A percentile compares a stretch with the other conserved stretches of the same genome.
phyloP scores from a whole-genome alignment of 2,113 vertebrate genomes.

The Nettapus auritus region DNA sequence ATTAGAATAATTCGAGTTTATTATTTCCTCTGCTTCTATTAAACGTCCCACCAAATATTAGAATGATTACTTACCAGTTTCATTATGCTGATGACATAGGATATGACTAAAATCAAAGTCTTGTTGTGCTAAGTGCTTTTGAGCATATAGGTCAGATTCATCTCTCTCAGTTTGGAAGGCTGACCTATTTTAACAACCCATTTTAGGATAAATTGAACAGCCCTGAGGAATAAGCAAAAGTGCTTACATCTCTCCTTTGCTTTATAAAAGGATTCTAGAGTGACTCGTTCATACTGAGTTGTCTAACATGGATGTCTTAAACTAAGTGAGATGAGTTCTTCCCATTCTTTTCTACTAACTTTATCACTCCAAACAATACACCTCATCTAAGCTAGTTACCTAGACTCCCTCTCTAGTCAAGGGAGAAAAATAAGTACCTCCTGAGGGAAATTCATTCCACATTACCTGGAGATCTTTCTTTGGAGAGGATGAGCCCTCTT shows the following conservation, averaged over 20 bases:
- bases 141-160: neutral
- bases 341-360: neutral
- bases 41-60: neutral
- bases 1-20: slow-evolving; percentile 18
- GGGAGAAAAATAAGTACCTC: neutral
- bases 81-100: neutral
- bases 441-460: neutral
- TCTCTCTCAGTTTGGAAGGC: neutral
- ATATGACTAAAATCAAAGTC: neutral
- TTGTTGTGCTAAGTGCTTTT: neutral
- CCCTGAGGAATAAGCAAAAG: slow-evolving; percentile 19
- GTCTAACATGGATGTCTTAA: neutral
- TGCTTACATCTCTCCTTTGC: neutral
- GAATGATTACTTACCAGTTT: slow-evolving; percentile 20
- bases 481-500: neutral
- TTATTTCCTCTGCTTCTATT: neutral
- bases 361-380: slow-evolving; percentile 8
- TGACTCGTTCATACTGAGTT: neutral
- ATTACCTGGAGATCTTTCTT: neutral
- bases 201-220: slow-evolving; percentile 2
- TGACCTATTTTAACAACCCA: neutral
- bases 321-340: slow-evolving; percentile 23
- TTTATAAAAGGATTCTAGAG: neutral
- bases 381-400: neutral
- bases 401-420: neutral